phyloP scores from a whole-genome alignment of 2,888 invertebrate genomes.

The Catocala sponsa region DNA sequence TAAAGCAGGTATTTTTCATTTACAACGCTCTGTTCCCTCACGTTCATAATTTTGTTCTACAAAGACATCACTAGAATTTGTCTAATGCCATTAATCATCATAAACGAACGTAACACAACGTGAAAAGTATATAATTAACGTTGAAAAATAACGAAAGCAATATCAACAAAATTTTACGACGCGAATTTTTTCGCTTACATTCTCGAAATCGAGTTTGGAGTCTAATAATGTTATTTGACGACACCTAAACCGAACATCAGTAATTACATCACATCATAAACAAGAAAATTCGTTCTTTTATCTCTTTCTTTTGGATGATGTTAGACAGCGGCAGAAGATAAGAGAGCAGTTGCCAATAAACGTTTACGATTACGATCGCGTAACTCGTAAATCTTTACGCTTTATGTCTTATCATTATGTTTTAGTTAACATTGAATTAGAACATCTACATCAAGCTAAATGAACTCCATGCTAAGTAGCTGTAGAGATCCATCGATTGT shows the following conservation, averaged over 20 bases:
- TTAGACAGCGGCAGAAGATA: conserved; percentile 18
- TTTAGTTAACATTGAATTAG: conserved; percentile 43
- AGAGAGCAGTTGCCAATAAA: conserved; percentile 37
- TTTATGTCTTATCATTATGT: conserved; percentile 39
- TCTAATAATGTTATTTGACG: conserved; percentile 36
- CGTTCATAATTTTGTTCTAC: too few species aligned
- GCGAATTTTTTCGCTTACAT: conserved; percentile 14
- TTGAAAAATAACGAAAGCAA: not conserved
- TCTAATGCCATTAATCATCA: too few species aligned
- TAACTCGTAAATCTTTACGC: conserved; percentile 42
- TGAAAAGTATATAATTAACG: not conserved
- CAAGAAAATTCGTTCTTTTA: conserved; percentile 23
- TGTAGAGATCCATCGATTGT: not conserved
- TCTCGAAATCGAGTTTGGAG: conserved; percentile 32
- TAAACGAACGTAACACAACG: too few species aligned
- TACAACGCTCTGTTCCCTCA: too few species aligned
- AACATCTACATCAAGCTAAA: conserved; percentile 21
- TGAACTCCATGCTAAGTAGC: not conserved
- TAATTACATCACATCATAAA: conserved; percentile 44
- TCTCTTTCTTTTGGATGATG: conserved; percentile 17
- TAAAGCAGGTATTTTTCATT: too few species aligned
- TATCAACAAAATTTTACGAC: conserved; percentile 9
- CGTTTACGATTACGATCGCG: conserved; percentile 47
- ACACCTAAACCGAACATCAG: conserved; percentile 36
- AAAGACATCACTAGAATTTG: too few species aligned